Evolutionary conservation across 2,113 vertebrate species (phyloP).

Genomic region (Antechinus stuartii): DNA sequence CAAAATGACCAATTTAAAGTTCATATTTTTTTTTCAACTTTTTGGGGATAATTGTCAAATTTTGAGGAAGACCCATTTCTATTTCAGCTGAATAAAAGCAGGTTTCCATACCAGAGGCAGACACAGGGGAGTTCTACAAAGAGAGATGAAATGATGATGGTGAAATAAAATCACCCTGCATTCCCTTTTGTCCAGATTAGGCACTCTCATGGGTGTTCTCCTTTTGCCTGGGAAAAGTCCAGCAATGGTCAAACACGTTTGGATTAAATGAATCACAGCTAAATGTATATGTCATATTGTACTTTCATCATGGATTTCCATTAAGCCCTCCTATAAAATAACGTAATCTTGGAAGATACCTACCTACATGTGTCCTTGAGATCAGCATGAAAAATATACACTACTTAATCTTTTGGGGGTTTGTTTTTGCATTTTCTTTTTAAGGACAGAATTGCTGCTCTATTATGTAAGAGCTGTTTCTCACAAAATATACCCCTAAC

Average conservation of each 20-base stretch:
- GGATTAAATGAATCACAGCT: slow-evolving; percentile 55
- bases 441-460: background rate
- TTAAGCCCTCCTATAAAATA: background rate
- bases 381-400: background rate
- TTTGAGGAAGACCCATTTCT: slow-evolving; percentile 58
- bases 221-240: slow-evolving; percentile 67
- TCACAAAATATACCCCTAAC: background rate
- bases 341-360: background rate
- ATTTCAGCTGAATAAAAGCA: slow-evolving; percentile 69
- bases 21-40: slow-evolving; percentile 16
- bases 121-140: slow-evolving; percentile 64
- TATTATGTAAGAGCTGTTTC: background rate
- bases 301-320: background rate
- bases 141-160: slow-evolving; percentile 73
- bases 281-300: background rate
- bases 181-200: slow-evolving; percentile 53
- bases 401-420: background rate
- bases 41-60: slow-evolving; percentile 45
- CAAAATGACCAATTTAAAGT: slow-evolving; percentile 22
- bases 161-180: slow-evolving; percentile 69
- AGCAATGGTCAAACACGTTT: slow-evolving; percentile 52
- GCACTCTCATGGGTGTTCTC: slow-evolving; percentile 54
- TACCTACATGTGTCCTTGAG: background rate
- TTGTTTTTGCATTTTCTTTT: background rate
- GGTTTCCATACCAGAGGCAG: slow-evolving; percentile 42